Conservation (phyloP, 2,888 invertebrate species). For the Campoplex capitator region DNA sequence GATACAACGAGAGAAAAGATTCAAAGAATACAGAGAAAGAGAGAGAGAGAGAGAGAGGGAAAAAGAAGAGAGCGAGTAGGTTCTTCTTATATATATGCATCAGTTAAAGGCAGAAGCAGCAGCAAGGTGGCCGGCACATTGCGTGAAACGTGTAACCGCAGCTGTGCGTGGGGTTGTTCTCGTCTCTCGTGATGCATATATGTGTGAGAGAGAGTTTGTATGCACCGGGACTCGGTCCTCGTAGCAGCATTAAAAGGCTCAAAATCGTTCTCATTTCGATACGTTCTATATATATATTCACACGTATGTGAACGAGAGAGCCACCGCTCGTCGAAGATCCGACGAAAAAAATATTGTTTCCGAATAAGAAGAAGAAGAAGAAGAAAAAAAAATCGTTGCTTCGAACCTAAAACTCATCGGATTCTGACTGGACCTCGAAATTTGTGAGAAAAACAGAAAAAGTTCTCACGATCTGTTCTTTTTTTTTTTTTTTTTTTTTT, state of each 20-base stretch:
- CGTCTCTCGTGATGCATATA: slow-evolving; percentile 40
- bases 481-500: neutral
- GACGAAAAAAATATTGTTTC: neutral
- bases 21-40: neutral
- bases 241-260: neutral
- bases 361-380: neutral
- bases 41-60: neutral
- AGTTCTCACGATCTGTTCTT: slow-evolving; percentile 66
- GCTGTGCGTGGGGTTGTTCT: slow-evolving; percentile 79
- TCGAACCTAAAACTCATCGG: slow-evolving; percentile 16
- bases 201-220: slow-evolving; percentile 28
- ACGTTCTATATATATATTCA: neutral
- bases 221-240: slow-evolving; percentile 22
- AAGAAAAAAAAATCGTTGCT: neutral
- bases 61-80: neutral
- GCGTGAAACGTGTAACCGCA: slow-evolving; percentile 84
- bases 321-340: neutral
- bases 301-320: neutral
- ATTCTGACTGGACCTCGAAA: slow-evolving; percentile 34
- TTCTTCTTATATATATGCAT: slow-evolving; percentile 20
- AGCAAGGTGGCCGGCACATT: slow-evolving; percentile 78
- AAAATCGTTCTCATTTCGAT: neutral
- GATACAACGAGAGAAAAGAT: neutral
- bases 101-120: slow-evolving; percentile 59
- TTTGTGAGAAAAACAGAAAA: slow-evolving; percentile 16